These are phyloP conservation scores for Agrochola lota DNA, from an alignment of 2,888 invertebrate species.

Conservation along the genomic window DNA sequence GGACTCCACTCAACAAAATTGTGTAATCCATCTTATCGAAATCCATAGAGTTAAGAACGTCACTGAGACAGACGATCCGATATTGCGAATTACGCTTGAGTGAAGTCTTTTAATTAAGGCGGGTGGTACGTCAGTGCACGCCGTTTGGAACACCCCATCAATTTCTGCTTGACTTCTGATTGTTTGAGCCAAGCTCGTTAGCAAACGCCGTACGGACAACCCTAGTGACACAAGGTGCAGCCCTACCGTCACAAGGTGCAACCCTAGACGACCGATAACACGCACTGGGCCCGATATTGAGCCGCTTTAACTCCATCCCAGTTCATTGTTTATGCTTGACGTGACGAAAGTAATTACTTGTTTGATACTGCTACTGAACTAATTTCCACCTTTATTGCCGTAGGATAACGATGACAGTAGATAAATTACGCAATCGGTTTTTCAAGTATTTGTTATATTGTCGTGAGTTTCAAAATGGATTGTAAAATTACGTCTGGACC, in stretches of 20 bases:
- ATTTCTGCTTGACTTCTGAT: constrained; percentile 86
- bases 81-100: constrained; percentile 86
- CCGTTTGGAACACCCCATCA: constrained; percentile 79
- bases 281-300: constrained; percentile 60
- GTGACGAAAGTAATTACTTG: constrained; percentile 60
- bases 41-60: constrained; percentile 75
- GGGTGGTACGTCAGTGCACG: constrained; percentile 73
- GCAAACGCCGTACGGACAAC: constrained; percentile 64
- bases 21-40: constrained; percentile 69
- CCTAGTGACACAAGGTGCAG: constrained; percentile 54
- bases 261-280: constrained; percentile 59
- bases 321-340: constrained; percentile 64
- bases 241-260: constrained; percentile 55
- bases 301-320: constrained; percentile 42
- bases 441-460: constrained; percentile 43
- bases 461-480: constrained; percentile 17
- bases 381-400: constrained; percentile 51
- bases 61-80: constrained; percentile 80
- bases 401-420: constrained; percentile 23
- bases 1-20: constrained; percentile 63
- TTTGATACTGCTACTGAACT: constrained; percentile 43
- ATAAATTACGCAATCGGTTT: constrained; percentile 24
- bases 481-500: neutral
- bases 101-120: constrained; percentile 89
- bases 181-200: constrained; percentile 84